phyloP scores from a whole-genome alignment of 1,140 invertebrate genomes.

The Saccostrea glomerata region DNA sequence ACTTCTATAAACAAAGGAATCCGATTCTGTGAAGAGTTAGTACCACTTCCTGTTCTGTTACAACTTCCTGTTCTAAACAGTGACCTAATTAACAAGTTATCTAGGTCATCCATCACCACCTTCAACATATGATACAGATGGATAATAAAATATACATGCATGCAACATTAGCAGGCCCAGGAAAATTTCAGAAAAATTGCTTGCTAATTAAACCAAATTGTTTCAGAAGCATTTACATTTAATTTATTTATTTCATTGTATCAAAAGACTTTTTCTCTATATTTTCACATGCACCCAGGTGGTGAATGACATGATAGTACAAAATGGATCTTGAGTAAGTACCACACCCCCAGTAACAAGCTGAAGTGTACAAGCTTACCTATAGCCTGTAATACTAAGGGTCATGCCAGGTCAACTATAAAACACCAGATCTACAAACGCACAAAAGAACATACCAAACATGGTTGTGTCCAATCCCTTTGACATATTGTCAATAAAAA shows the following conservation, averaged over 20 bases:
- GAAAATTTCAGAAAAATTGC: neutral
- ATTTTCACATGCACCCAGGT: neutral
- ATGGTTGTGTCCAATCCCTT: no score
- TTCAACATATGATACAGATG: neutral
- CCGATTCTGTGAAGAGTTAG: neutral
- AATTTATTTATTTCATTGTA: neutral
- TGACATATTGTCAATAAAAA: no score
- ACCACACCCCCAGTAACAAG: neutral
- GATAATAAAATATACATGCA: neutral
- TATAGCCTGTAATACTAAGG: neutral
- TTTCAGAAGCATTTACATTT: no score
- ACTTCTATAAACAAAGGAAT: neutral
- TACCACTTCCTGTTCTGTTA: neutral
- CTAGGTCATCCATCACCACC: neutral
- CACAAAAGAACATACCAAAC: neutral
- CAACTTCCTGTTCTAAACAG: neutral
- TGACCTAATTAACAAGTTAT: neutral
- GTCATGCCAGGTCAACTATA: neutral
- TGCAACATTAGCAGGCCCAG: neutral
- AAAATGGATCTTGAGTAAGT: neutral
- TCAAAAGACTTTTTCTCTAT: neutral
- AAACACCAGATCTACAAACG: neutral
- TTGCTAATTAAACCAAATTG: no score
- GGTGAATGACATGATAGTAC: neutral
- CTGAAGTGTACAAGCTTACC: neutral